Percentiles rank a stretch among this genome's conserved stretches.
phyloP scores from a whole-genome alignment of 2,888 invertebrate genomes.

The Euplexia lucipara region DNA sequence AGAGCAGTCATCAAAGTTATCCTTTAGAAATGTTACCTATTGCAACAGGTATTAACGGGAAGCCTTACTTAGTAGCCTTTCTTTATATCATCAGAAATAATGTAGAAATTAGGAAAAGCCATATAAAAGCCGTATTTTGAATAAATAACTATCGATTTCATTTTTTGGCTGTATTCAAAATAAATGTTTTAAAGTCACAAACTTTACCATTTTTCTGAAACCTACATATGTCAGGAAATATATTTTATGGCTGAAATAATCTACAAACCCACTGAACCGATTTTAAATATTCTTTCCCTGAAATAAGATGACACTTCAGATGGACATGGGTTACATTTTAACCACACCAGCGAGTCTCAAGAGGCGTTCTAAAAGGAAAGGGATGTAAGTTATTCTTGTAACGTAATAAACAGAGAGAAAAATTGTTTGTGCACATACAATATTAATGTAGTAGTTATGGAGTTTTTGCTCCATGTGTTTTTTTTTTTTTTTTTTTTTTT shows the following conservation, averaged over 20 bases:
- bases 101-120: no score
- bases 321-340: slow-evolving; percentile 49
- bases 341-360: slow-evolving; percentile 25
- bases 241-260: slow-evolving; percentile 33
- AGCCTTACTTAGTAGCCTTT: no score
- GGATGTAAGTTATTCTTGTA: slow-evolving; percentile 22
- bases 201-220: not conserved
- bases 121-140: no score
- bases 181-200: not conserved
- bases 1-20: slow-evolving; percentile 43
- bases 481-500: no score
- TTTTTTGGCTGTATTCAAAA: no score
- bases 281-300: slow-evolving; percentile 32
- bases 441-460: slow-evolving; percentile 21
- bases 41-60: slow-evolving; percentile 13
- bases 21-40: slow-evolving; percentile 32
- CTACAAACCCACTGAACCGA: slow-evolving; percentile 41
- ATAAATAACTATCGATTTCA: no score
- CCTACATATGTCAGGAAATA: slow-evolving; percentile 21
- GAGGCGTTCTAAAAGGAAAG: slow-evolving; percentile 25
- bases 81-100: no score
- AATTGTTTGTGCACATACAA: slow-evolving; percentile 15
- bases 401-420: slow-evolving; percentile 27
- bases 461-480: not conserved
- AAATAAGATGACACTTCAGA: slow-evolving; percentile 33